A percentile compares a stretch with the other conserved stretches of the same genome.
These are phyloP conservation scores for Alosa alosa DNA, from an alignment of 2,113 vertebrate genomes.

Conservation along the genomic window DNA sequence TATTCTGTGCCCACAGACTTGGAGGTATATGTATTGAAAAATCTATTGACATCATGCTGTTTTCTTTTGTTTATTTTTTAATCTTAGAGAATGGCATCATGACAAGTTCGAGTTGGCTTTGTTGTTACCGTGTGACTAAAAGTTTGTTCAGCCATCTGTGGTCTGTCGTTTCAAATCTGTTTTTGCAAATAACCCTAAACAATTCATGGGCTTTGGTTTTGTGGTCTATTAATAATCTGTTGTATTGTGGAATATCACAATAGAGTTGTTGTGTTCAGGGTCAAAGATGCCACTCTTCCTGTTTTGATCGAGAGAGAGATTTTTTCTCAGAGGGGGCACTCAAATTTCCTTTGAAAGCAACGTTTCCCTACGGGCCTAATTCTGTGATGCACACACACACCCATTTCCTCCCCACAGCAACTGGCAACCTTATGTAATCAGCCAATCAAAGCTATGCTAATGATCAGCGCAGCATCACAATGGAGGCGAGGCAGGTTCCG, in stretches of 20 bases:
- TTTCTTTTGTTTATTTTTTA: background rate
- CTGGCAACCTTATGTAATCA: slow-evolving; percentile 32
- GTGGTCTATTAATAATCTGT: background rate
- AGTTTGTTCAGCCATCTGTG: background rate
- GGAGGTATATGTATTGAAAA: background rate
- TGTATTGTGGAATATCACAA: background rate
- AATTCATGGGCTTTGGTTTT: background rate
- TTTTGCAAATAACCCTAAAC: background rate
- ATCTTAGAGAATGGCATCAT: background rate
- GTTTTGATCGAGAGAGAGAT: background rate
- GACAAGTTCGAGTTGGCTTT: background rate
- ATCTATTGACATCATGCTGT: background rate
- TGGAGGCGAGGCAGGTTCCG: background rate
- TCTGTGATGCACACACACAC: slow-evolving; percentile 27
- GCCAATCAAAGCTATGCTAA: slow-evolving; percentile 40
- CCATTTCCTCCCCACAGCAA: background rate
- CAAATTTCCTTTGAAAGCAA: slow-evolving; percentile 2
- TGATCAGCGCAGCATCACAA: background rate
- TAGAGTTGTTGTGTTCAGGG: background rate
- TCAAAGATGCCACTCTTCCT: background rate
- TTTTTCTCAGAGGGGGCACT: background rate
- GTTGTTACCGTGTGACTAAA: background rate
- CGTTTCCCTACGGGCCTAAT: background rate
- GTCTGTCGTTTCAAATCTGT: background rate
- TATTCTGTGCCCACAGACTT: no score